These are phyloP conservation scores for Cancer borealis DNA, from an alignment of 2,888 invertebrate species.

Conservation along the genomic window DNA sequence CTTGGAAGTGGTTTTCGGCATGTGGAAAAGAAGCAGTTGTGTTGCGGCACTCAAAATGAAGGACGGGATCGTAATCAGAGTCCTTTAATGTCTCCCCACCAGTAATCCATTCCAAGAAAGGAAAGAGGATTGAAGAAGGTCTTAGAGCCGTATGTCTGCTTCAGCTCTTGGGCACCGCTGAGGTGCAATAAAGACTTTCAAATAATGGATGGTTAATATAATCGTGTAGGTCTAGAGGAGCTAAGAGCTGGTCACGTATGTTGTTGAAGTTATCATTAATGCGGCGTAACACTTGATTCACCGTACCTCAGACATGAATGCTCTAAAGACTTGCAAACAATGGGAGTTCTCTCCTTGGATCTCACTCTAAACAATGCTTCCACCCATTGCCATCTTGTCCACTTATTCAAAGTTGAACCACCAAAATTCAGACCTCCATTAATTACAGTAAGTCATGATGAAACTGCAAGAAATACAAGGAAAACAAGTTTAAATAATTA, in stretches of 20 bases:
- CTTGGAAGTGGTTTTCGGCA: slow-evolving; percentile 22
- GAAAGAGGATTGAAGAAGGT: slow-evolving; percentile 46
- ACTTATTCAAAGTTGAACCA: too few species aligned
- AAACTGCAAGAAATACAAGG: too few species aligned
- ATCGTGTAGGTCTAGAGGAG: not conserved
- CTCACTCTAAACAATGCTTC: too few species aligned
- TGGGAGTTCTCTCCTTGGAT: too few species aligned
- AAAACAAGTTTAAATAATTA: too few species aligned
- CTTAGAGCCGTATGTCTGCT: not conserved
- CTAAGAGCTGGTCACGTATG: slow-evolving; percentile 15
- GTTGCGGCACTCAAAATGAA: slow-evolving; percentile 61
- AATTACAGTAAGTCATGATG: too few species aligned
- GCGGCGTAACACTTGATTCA: not conserved
- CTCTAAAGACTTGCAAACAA: too few species aligned
- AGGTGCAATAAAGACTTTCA: not conserved
- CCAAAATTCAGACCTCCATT: too few species aligned
- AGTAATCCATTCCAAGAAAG: not conserved
- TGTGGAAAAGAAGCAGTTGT: not conserved
- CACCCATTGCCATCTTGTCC: too few species aligned
- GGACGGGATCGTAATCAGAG: slow-evolving; percentile 55
- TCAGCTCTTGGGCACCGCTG: slow-evolving; percentile 7
- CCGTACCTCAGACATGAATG: not conserved
- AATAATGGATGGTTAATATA: slow-evolving; percentile 37
- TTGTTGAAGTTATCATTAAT: too few species aligned
- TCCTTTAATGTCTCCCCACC: not conserved